Evolutionary conservation across 2,113 vertebrate species (phyloP), one percentile per base, ranked within the genome.

Genomic region (Onychorhynchus coronatus): DNA sequence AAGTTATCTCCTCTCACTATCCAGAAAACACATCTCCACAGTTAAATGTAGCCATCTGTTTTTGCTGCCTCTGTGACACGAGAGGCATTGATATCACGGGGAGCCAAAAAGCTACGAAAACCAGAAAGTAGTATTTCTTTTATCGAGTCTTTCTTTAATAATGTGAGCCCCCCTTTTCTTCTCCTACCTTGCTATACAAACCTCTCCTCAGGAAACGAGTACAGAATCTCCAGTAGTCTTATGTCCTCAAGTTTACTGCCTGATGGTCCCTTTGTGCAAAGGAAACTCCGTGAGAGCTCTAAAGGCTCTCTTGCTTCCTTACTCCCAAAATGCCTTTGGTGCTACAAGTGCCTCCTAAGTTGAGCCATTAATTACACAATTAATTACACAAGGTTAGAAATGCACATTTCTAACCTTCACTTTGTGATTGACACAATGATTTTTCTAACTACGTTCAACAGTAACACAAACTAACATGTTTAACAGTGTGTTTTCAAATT

Each of bases 361-460:
- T 37, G 61, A 46, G 12, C 41, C 50, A 28, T 35, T 63, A 44
- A 80, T 31, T 56, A 56, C 14, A 91, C 75, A 61, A 10, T 22
- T n/a, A n/a, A n/a, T n/a, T n/a, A n/a, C n/a, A n/a, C n/a, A n/a
- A n/a, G n/a, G n/a, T n/a, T n/a, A n/a, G n/a, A n/a, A n/a, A 30
- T 0, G 0, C 5, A 1, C 11, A 53, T 42, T 55, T 81, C 39
- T 52, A 66, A 78, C 3, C 37, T 79, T 63, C 2, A 1, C 28
- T 83, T 53, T 37, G 24, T 16, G 16, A 81, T 2, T 1, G 2
- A 80, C 28, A 35, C 8, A 7, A 15, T 4, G 4, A 50, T n/a
- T 74, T 82, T 71, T 80, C 49, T 35, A 63, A 73, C 14, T 10
- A 31, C 0, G 0, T 58, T 79, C 39, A 66, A 39, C 0, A 50